These are phyloP conservation scores for Drosophila takahashii DNA, from an alignment of 1,140 invertebrate genomes.

Conservation along the genomic window DNA sequence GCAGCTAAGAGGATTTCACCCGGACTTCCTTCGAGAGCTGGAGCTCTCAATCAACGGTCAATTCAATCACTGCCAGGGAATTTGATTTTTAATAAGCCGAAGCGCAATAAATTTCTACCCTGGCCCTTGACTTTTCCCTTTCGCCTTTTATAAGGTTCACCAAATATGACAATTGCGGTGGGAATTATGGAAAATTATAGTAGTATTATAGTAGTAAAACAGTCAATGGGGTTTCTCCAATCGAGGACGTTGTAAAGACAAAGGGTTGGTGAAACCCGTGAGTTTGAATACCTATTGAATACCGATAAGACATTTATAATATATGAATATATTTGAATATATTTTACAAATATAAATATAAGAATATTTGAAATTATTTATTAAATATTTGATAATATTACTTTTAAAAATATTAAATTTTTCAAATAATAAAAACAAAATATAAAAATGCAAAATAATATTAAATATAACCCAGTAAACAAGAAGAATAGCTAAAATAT, in stretches of 20 bases:
- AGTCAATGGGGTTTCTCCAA: background rate
- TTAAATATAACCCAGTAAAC: background rate
- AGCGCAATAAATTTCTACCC: background rate
- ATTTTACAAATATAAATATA: no score
- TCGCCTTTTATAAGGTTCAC: background rate
- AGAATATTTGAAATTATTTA: no score
- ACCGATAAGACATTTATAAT: no score
- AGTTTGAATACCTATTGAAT: no score
- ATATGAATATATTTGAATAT: no score
- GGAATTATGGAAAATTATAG: background rate
- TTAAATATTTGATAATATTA: no score
- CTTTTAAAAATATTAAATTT: no score
- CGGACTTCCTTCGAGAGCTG: background rate
- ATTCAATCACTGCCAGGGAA: constrained; percentile 13
- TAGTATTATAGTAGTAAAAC: no score
- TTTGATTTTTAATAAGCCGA: constrained; percentile 19
- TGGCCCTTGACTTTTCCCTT: background rate
- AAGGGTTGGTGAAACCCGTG: no score
- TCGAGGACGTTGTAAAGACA: no score
- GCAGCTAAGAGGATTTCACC: constrained; percentile 21
- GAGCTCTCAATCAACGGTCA: constrained; percentile 8
- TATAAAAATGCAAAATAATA: background rate
- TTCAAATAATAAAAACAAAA: no score
- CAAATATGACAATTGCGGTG: background rate
- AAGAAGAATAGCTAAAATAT: background rate